Percentiles rank a stretch among this genome's conserved stretches.
phyloP scores from a whole-genome alignment of 1,140 invertebrate species.

The Holcopasites calliopsidis region DNA sequence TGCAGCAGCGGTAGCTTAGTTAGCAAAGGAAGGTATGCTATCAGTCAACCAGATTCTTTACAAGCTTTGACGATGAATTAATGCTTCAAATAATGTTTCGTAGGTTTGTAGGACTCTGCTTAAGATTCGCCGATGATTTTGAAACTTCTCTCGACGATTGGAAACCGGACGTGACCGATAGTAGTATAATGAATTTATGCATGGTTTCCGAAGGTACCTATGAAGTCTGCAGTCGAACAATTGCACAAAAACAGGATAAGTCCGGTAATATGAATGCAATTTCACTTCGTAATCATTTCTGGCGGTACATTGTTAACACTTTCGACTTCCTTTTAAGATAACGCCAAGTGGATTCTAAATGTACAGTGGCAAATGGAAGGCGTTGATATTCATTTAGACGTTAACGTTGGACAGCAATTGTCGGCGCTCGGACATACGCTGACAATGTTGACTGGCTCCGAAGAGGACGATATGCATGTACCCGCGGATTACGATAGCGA shows the following conservation, averaged over 20 bases:
- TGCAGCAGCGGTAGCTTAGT: slow-evolving; percentile 89
- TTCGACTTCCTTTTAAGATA: slow-evolving; percentile 83
- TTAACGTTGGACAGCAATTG: slow-evolving; percentile 97
- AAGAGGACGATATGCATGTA: slow-evolving; percentile 88
- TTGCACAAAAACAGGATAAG: slow-evolving; percentile 87
- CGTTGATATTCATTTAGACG: slow-evolving; percentile 97
- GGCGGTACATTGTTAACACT: slow-evolving; percentile 12
- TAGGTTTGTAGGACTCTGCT: slow-evolving; percentile 93
- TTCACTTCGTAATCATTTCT: slow-evolving; percentile 4
- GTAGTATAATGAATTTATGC: slow-evolving; percentile 95
- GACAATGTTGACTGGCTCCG: slow-evolving; percentile 94
- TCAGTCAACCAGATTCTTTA: not conserved
- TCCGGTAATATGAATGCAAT: slow-evolving; percentile 75
- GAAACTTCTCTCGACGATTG: slow-evolving; percentile 97
- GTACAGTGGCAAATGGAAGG: slow-evolving; percentile 99
- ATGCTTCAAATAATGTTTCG: slow-evolving; percentile 8
- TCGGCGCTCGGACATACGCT: slow-evolving; percentile 96
- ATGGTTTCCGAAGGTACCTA: slow-evolving; percentile 99
- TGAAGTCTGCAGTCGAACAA: slow-evolving; percentile 96
- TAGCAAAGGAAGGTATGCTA: slow-evolving; percentile 83
- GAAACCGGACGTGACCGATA: slow-evolving; percentile 94
- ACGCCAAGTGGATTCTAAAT: slow-evolving; percentile 99
- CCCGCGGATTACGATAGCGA: slow-evolving; percentile 89
- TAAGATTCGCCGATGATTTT: slow-evolving; percentile 97
- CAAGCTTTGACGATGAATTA: not conserved